A percentile compares a stretch with the other conserved stretches of the same genome.
phyloP scores from a whole-genome alignment of 2,797 vertebrate genomes.

The Cephalopachus bancanus region DNA sequence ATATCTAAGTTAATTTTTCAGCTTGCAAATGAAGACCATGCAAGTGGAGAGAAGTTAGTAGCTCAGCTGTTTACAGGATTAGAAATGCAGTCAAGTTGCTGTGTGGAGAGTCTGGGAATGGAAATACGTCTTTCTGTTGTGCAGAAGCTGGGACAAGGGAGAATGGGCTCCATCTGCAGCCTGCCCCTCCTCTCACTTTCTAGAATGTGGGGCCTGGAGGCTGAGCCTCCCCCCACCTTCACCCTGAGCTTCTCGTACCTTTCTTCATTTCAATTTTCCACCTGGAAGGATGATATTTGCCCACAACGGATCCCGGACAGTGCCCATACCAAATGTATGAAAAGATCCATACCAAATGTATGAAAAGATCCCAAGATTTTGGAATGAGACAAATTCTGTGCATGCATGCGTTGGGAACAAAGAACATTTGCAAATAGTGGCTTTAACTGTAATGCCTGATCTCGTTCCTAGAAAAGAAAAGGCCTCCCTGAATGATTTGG shows the following conservation, averaged over 20 bases:
- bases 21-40: not conserved
- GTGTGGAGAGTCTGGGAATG: accelerated
- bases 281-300: not conserved
- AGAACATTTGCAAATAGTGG: not conserved
- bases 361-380: not conserved
- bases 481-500: not conserved
- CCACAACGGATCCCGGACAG: not conserved
- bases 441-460: not conserved
- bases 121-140: accelerated
- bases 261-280: not conserved
- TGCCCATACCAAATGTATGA: not conserved
- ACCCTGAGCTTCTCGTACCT: not conserved
- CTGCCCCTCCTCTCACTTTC: not conserved
- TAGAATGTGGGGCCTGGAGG: not conserved
- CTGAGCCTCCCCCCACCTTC: not conserved
- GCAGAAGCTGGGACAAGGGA: not conserved
- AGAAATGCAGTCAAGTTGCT: not conserved
- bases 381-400: no score
- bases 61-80: not conserved
- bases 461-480: conserved; percentile 30
- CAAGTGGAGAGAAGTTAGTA: not conserved
- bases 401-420: not conserved
- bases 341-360: not conserved
- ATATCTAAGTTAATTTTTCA: conserved; percentile 7
- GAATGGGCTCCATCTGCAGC: no score